Evolutionary conservation across 2,888 invertebrate species (phyloP), one percentile per base, ranked within the genome.

Genomic region (Cataglyphis cursor): DNA sequence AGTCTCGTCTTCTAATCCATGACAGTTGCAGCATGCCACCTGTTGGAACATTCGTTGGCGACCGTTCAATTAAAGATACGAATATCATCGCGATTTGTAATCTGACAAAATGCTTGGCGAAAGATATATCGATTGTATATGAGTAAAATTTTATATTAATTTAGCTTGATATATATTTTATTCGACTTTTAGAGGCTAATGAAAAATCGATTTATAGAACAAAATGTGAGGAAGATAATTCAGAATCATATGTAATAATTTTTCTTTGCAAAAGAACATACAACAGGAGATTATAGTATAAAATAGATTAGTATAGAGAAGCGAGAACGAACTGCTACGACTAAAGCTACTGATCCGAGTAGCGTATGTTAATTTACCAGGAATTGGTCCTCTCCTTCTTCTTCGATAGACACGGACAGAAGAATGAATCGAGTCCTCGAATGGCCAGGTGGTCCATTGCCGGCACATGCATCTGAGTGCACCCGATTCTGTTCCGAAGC

Each of bases 371-470:
- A 92, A 93, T 92, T 92, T 86, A 90, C 85, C 83, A 84, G 85
- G 90, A 91, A 91, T 88, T 86, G 85, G 81, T 84, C 84, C 59
- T 84, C 62, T 85, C 76, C 85, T 84, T 82, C 85, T 74, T 65
- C 75, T 81, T 75, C 68, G 73, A 84, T 86, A 75, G 84, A 83
- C 85, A 78, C 81, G 64, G 82, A 91, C 93, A 91, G 92, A 90
- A 93, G 92, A 93, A 92, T 92, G 92, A 93, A 88, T 82, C 81
- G 87, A 89, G 91, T 90, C 87, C 86, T 88, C 87, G 87, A 81
- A 88, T 87, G 87, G 87, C 92, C 93, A 93, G 93, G 93, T 93
- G 93, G 93, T 93, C 92, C 87, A 82, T 84, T 86, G 87, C 82
- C 85, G 68, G 72, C 80, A 84, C 81, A 84, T 87, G 81, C 85